These are phyloP conservation scores for Pandion haliaetus DNA, from an alignment of 2,113 vertebrate species.

Conservation along the genomic window DNA sequence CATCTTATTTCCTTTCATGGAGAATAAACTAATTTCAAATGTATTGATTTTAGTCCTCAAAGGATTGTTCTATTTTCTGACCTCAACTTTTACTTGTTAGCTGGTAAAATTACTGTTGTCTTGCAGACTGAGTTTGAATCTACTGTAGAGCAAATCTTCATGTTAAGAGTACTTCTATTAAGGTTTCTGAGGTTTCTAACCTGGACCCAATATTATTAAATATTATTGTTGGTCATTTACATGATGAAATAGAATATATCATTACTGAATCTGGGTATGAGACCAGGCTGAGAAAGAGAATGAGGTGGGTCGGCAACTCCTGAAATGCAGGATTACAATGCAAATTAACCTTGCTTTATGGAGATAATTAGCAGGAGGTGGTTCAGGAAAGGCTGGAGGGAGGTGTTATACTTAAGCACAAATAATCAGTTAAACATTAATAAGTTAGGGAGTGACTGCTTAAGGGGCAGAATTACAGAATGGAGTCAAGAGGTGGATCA, in stretches of 20 bases:
- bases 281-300: neutral
- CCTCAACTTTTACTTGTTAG: neutral
- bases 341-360: neutral
- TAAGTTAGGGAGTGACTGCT: neutral
- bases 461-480: neutral
- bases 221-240: neutral
- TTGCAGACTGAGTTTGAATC: neutral
- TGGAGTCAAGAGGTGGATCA: neutral
- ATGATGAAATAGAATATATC: neutral
- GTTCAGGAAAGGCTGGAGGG: neutral
- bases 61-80: neutral
- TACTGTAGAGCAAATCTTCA: neutral
- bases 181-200: neutral
- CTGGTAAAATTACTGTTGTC: neutral
- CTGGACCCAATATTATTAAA: neutral
- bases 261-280: neutral
- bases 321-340: neutral
- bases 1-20: neutral
- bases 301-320: neutral
- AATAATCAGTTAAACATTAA: neutral
- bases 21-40: neutral
- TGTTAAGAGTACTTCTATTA: neutral
- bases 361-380: neutral
- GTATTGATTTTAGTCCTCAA: neutral
- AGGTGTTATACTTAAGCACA: neutral